Evolutionary conservation across 1,140 invertebrate genomes (phyloP).

Genomic region (Dicyema japonicum): DNA sequence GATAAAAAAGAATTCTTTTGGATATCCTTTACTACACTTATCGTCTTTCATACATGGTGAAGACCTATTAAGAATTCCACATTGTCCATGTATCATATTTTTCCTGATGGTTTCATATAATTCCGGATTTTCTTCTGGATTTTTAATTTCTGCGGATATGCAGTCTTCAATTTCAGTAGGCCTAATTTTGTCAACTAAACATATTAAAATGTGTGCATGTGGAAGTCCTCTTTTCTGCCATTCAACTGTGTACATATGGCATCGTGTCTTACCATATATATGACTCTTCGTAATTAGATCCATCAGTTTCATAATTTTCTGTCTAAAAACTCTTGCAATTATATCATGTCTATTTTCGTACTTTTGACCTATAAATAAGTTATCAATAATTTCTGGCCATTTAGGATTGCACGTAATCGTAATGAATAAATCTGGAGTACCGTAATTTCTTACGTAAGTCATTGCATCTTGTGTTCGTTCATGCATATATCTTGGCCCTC

Average conservation of each 20-base stretch:
- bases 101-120: slow-evolving; percentile 5
- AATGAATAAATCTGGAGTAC: slow-evolving; percentile 19
- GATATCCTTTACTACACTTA: slow-evolving; percentile 7
- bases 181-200: slow-evolving; percentile 7
- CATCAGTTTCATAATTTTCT: slow-evolving; percentile 21
- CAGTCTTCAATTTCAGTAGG: slow-evolving; percentile 5
- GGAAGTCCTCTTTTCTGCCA: slow-evolving; percentile 24
- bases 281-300: slow-evolving; percentile 12
- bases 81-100: slow-evolving; percentile 8
- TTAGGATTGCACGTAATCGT: slow-evolving; percentile 23
- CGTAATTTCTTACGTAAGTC: slow-evolving; percentile 20
- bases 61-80: slow-evolving; percentile 6
- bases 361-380: slow-evolving; percentile 8
- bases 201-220: slow-evolving; percentile 23
- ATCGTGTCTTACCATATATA: slow-evolving; percentile 11
- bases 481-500: slow-evolving; percentile 17
- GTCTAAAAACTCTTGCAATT: slow-evolving; percentile 19
- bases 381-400: slow-evolving; percentile 18
- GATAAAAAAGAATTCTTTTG: slow-evolving; percentile 5
- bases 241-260: slow-evolving; percentile 19
- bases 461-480: slow-evolving; percentile 22
- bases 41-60: slow-evolving; percentile 8
- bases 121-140: slow-evolving; percentile 2
- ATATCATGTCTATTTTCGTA: slow-evolving; percentile 17
- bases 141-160: slow-evolving; percentile 6